Base-by-base conservation (phyloP, 2,113 vertebrate species). In the Lucifuga dentata region DNA sequence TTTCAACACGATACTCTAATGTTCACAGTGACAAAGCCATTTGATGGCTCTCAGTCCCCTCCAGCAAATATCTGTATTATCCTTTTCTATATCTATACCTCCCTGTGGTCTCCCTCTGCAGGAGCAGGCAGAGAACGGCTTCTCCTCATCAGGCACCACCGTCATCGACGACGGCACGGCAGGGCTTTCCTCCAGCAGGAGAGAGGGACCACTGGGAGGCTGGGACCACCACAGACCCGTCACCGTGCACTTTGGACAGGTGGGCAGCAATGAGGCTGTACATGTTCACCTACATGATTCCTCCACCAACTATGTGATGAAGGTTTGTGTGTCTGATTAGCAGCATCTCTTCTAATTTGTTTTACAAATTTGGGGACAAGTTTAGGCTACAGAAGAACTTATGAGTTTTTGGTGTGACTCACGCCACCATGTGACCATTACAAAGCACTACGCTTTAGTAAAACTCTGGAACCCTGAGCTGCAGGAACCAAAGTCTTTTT, bases 241-340 rank as follows among this genome's bases (percentile, higher is more conserved):
- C 89, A 96, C 96, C 2, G 93, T 97, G 13, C 96, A 97, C 75
- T 97, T 97, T 68, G 98, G 96, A 60, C 96, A 98, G 95, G 96
- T 98, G 86, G 17, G 94, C 73, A 39, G 19, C 33, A 39, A 51
- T 36, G 5, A 64, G 20, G 23, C n/a, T n/a, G n/a, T n/a, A n/a
- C n/a, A n/a, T n/a, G n/a, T n/a, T n/a, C n/a, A n/a, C n/a, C n/a
- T n/a, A n/a, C n/a, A n/a, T n/a, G n/a, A n/a, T n/a, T n/a, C n/a
- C n/a, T n/a, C n/a, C n/a, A n/a, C n/a, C n/a, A n/a, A n/a, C 26
- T 7, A 29, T 3, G 26, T 29, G 26, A 29, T 29, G 26, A 29
- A 7, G 26, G 26, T 7, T 29, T 29, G 7, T 5, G 26, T 29
- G 26, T 29, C 7, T 29, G 26, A 29, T 29, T 29, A 29, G 26